A percentile compares a stretch with the other conserved stretches of the same genome.
Conservation (phyloP, 1,140 invertebrate species). For the Polypedilum pembai region DNA sequence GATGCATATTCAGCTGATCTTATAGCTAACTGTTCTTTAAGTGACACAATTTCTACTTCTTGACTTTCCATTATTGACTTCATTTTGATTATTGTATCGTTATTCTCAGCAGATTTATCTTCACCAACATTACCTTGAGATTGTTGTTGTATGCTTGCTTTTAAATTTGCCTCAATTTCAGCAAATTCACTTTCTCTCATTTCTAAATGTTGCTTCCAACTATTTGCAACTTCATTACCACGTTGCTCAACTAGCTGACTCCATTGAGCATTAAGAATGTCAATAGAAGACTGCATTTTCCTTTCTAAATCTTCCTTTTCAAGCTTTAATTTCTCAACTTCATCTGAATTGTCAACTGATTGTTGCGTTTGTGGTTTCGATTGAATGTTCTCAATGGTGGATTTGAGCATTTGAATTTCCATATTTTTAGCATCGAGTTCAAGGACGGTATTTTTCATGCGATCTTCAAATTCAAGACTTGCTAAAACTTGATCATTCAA, state of each 20-base stretch:
- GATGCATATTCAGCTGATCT: slow-evolving; percentile 43
- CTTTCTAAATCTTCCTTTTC: slow-evolving; percentile 31
- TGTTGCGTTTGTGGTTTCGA: slow-evolving; percentile 37
- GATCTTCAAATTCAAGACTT: slow-evolving; percentile 40
- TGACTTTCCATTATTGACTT: slow-evolving; percentile 54
- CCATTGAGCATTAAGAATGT: slow-evolving; percentile 42
- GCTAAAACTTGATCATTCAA: slow-evolving; percentile 41
- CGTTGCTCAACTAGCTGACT: slow-evolving; percentile 51
- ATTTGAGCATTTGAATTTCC: slow-evolving; percentile 39
- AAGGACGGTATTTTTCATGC: slow-evolving; percentile 37
- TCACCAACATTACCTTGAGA: slow-evolving; percentile 29
- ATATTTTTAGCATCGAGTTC: slow-evolving; percentile 41
- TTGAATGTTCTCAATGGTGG: slow-evolving; percentile 37
- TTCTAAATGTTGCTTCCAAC: slow-evolving; percentile 56
- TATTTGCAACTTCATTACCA: slow-evolving; percentile 54
- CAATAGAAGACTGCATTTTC: slow-evolving; percentile 29
- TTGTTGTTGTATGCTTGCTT: slow-evolving; percentile 43
- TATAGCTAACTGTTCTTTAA: slow-evolving; percentile 56
- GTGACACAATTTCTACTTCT: slow-evolving; percentile 57
- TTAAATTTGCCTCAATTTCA: slow-evolving; percentile 46
- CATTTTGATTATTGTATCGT: slow-evolving; percentile 39
- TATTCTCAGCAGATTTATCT: background rate
- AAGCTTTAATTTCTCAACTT: slow-evolving; percentile 29
- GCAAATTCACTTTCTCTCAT: slow-evolving; percentile 52
- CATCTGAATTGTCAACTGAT: slow-evolving; percentile 37